Conservation (phyloP, 1,140 invertebrate species). For the Halictus rubicundus region DNA sequence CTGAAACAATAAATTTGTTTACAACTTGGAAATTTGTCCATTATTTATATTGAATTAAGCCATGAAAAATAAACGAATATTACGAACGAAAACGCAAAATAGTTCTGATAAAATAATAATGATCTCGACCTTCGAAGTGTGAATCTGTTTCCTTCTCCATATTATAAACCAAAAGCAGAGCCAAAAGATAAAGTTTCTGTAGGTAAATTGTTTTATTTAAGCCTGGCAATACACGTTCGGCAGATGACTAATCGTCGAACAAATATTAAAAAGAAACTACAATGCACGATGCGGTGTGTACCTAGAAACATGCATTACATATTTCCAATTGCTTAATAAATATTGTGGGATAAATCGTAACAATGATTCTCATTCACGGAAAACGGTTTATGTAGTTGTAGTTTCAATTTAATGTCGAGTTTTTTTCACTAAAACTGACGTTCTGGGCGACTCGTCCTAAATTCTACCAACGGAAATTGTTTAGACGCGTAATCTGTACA, state of each 20-base stretch:
- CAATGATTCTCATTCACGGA: neutral
- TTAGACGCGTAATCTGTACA: slow-evolving; percentile 95
- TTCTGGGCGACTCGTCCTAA: slow-evolving; percentile 18
- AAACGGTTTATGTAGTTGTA: slow-evolving; percentile 20
- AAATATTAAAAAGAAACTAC: slow-evolving; percentile 47
- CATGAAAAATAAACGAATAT: slow-evolving; percentile 9
- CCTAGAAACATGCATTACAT: neutral
- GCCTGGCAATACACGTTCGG: slow-evolving; percentile 28
- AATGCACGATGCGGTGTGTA: neutral
- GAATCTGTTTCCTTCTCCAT: neutral
- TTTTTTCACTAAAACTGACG: slow-evolving; percentile 41
- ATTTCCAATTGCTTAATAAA: slow-evolving; percentile 17
- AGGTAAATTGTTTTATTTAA: slow-evolving; percentile 33
- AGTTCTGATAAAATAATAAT: neutral
- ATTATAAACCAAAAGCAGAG: neutral
- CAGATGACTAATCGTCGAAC: neutral
- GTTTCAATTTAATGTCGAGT: slow-evolving; percentile 42
- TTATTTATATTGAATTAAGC: slow-evolving; percentile 22
- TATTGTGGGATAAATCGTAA: slow-evolving; percentile 10
- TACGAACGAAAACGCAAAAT: neutral
- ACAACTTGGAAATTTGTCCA: neutral
- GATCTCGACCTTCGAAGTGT: neutral
- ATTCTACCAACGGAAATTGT: neutral
- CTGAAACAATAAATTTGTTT: neutral
- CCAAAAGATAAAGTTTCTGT: neutral